Evolutionary conservation across 2,888 invertebrate species (phyloP).

Genomic region (Teleiodes luculella): DNA sequence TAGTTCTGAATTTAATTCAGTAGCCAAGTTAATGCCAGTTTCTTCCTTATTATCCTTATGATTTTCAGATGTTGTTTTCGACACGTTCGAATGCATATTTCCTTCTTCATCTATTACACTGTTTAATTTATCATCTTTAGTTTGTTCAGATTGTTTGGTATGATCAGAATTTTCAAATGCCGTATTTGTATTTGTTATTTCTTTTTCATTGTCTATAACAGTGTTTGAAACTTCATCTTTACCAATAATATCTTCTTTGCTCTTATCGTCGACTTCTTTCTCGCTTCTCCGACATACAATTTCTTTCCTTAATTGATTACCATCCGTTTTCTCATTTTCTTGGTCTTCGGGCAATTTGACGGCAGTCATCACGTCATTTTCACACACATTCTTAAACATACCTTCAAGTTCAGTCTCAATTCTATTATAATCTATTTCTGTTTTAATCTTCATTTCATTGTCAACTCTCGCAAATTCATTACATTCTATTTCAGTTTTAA

Average conservation of each 20-base stretch:
- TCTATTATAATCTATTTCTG: neutral
- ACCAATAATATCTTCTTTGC: neutral
- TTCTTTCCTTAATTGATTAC: neutral
- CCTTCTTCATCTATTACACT: neutral
- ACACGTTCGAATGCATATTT: neutral
- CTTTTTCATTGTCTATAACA: too few species aligned
- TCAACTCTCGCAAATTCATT: constrained; percentile 3
- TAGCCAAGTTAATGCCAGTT: too few species aligned
- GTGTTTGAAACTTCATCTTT: neutral
- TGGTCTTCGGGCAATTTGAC: neutral
- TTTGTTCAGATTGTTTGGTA: too few species aligned
- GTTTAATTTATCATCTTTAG: neutral
- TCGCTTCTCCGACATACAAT: neutral
- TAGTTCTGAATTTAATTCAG: too few species aligned
- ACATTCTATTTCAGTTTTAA: neutral
- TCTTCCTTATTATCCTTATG: neutral
- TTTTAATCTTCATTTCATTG: neutral
- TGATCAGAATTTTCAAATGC: too few species aligned
- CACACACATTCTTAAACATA: constrained; percentile 7
- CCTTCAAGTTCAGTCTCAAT: constrained; percentile 11
- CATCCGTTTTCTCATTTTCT: neutral
- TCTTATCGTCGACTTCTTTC: neutral
- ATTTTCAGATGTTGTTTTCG: neutral
- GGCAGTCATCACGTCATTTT: neutral
- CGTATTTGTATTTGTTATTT: too few species aligned